Base-by-base conservation (phyloP, 2,888 invertebrate genomes). In the Ochropleura leucogaster region DNA sequence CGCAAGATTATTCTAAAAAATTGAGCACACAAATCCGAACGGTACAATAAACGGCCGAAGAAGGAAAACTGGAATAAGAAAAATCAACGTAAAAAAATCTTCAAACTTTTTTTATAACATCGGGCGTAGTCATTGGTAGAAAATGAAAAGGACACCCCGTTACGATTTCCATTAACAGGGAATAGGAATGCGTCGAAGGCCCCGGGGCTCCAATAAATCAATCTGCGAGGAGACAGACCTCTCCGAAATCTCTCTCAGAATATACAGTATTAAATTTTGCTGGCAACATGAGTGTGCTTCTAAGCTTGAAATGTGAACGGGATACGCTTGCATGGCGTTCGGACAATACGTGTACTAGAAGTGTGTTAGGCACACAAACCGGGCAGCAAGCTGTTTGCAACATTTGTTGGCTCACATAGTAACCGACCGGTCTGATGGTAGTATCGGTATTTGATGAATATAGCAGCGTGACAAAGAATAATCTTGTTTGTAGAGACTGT, bases 141-240 rank as follows among this genome's bases (percentile, higher is more conserved):
- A 93, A 93, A 92, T 92, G 91, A 93, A 92, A 92, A 91, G 93
- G 90, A 90, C 91, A 92, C 90, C 90, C 89, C 88, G 90, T 91
- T 91, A 91, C 92, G 90, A 92, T 91, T 93, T 93, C 94, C 93
- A 94, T 94, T 94, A 94, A 92, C 92, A 90, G 90, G 87, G 91
- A 87, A 85, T 89, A 89, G 90, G 90, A 91, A 92, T 90, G 90
- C 91, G 91, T 88, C 84, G 90, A 90, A 92, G 90, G 90, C 90
- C 90, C 74, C 85, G 85, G 84, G 88, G 89, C 87, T 85, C 88
- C 90, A 91, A 94, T 94, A 94, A 94, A 94, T 94, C 94, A 94
- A 93, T 94, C 93, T 92, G 85, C 79, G 82, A 82, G 85, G 86
- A 89, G 89, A 90, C 89, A 90, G 88, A 88, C 86, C 89, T 85